These are phyloP conservation scores for Trachelus stipa DNA, from an alignment of 2,888 invertebrate genomes.

Conservation along the genomic window DNA sequence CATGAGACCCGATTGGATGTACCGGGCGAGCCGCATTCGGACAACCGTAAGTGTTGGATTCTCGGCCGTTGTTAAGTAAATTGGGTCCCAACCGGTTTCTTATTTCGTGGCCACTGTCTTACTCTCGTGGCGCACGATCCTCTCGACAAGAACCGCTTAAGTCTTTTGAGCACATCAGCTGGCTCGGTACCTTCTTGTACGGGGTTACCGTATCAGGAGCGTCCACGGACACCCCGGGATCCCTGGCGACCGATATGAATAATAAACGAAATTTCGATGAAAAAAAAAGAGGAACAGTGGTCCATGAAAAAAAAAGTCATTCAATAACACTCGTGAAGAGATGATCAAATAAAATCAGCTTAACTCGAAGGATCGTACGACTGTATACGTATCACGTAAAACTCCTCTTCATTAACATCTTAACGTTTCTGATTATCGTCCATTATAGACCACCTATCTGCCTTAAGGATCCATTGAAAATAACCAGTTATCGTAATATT, in stretches of 20 bases:
- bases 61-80: constrained; percentile 67
- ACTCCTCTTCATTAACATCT: not conserved
- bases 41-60: constrained; percentile 66
- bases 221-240: not conserved
- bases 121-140: constrained; percentile 45
- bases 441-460: not conserved
- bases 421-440: not conserved
- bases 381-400: not conserved
- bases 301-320: not conserved
- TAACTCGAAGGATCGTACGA: not conserved
- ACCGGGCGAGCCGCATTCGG: constrained; percentile 33
- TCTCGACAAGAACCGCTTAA: constrained; percentile 34
- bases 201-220: not conserved
- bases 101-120: constrained; percentile 66
- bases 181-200: not conserved
- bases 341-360: not conserved
- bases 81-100: constrained; percentile 67
- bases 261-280: not conserved
- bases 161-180: not conserved
- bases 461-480: not conserved
- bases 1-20: constrained; percentile 8
- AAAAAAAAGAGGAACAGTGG: not conserved
- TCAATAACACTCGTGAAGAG: not conserved
- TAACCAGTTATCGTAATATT: not conserved
- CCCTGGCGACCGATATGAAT: not conserved